Evolutionary conservation across 1,140 invertebrate genomes (phyloP).

Genomic region (Tetramorium alpestre): DNA sequence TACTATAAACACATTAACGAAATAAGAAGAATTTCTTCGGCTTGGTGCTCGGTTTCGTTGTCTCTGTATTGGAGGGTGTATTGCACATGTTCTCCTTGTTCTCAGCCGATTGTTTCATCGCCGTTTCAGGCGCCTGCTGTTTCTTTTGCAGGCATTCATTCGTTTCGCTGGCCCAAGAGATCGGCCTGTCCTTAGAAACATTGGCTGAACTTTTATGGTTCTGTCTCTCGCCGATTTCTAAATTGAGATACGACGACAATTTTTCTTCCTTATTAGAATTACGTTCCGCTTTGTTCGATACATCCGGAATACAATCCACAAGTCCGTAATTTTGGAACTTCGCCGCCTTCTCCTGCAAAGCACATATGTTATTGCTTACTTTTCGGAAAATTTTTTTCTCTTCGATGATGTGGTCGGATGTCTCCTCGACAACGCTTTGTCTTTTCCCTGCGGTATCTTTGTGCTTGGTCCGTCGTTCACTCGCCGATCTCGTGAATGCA

Average conservation of each 20-base stretch:
- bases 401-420: conserved; percentile 56
- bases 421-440: conserved; percentile 13
- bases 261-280: conserved; percentile 66
- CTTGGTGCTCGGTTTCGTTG: conserved; percentile 68
- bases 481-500: conserved; percentile 78
- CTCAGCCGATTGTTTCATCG: conserved; percentile 66
- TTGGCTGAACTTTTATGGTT: conserved; percentile 34
- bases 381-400: conserved; percentile 78
- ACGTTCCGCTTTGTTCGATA: not conserved
- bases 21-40: conserved; percentile 80
- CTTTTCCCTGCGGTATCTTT: not conserved
- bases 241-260: conserved; percentile 72
- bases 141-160: conserved; percentile 82
- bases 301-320: conserved; percentile 70
- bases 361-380: conserved; percentile 80
- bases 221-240: conserved; percentile 66
- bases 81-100: conserved; percentile 77
- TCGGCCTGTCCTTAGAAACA: conserved; percentile 75
- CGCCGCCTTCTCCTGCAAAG: conserved; percentile 76
- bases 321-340: conserved; percentile 82
- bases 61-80: not conserved
- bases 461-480: conserved; percentile 64
- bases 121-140: conserved; percentile 78
- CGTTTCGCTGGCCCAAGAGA: conserved; percentile 81
- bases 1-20: conserved; percentile 64